Conservation (phyloP, 1,140 invertebrate genomes). For the Samia ricini region DNA sequence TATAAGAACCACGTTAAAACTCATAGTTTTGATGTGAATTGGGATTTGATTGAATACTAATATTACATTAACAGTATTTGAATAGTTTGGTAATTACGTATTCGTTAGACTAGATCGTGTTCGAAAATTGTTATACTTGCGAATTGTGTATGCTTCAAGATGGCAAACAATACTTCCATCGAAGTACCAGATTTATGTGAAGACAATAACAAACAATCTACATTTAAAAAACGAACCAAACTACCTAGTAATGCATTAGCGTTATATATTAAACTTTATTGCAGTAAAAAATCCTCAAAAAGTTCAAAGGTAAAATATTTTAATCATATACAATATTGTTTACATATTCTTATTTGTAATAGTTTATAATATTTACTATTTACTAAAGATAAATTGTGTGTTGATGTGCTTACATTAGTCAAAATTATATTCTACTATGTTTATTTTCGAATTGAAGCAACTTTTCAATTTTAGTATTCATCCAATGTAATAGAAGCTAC, state of each 20-base stretch:
- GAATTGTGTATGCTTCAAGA: not conserved
- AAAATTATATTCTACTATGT: not conserved
- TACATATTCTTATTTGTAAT: not conserved
- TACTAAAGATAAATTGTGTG: no score
- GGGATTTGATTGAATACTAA: no score
- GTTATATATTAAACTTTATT: constrained; percentile 9
- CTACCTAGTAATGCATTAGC: constrained; percentile 4
- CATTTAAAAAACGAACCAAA: not conserved
- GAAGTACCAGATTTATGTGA: not conserved
- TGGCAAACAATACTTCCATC: not conserved
- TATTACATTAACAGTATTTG: no score
- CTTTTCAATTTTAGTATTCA: not conserved
- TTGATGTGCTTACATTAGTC: no score
- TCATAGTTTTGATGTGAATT: no score
- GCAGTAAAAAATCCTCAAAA: constrained; percentile 3
- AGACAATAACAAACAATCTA: not conserved
- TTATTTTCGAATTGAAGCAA: not conserved
- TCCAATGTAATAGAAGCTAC: constrained; percentile 5
- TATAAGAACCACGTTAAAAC: no score
- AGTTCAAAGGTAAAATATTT: not conserved
- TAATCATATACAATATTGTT: no score
- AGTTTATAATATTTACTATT: not conserved
- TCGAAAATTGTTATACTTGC: no score
- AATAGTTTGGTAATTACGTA: no score
- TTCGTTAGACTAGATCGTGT: no score